Conservation (phyloP, 1,140 invertebrate genomes). For the Meloidogyne chitwoodi region DNA sequence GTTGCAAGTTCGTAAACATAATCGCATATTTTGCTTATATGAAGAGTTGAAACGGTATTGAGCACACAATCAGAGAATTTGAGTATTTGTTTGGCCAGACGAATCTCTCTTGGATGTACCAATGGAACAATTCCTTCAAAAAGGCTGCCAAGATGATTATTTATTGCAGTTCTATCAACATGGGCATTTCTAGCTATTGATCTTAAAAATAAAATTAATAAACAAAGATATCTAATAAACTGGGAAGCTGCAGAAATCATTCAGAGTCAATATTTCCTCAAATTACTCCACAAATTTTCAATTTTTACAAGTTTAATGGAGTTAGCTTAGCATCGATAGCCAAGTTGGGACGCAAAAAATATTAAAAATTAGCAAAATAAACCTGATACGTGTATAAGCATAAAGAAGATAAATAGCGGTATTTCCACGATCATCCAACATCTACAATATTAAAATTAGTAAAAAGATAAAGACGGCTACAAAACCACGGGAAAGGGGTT, state of each 20-base stretch:
- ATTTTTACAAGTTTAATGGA: too few species aligned
- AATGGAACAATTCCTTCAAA: conserved; percentile 63
- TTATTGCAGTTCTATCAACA: conserved; percentile 56
- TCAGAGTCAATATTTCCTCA: too few species aligned
- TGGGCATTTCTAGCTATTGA: conserved; percentile 76
- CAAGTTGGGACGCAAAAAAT: not conserved
- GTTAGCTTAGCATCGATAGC: not conserved
- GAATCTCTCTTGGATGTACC: conserved; percentile 87
- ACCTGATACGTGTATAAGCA: conserved; percentile 85
- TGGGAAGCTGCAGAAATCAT: too few species aligned
- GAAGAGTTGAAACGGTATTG: conserved; percentile 78
- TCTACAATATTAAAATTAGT: conserved; percentile 64
- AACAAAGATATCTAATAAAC: too few species aligned
- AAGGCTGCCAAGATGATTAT: conserved; percentile 27
- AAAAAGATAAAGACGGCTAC: too few species aligned
- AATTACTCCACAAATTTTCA: too few species aligned
- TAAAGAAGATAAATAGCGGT: conserved; percentile 97
- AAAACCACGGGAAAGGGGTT: too few species aligned
- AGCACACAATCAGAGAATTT: conserved; percentile 72
- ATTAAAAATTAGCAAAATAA: conserved; percentile 53
- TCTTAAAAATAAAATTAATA: conserved; percentile 27
- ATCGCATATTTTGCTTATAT: conserved; percentile 77
- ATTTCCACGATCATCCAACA: conserved; percentile 97
- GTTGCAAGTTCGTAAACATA: conserved; percentile 90
- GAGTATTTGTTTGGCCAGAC: conserved; percentile 76